phyloP scores from a whole-genome alignment of 2,113 vertebrate species.

The Alosa alosa region DNA sequence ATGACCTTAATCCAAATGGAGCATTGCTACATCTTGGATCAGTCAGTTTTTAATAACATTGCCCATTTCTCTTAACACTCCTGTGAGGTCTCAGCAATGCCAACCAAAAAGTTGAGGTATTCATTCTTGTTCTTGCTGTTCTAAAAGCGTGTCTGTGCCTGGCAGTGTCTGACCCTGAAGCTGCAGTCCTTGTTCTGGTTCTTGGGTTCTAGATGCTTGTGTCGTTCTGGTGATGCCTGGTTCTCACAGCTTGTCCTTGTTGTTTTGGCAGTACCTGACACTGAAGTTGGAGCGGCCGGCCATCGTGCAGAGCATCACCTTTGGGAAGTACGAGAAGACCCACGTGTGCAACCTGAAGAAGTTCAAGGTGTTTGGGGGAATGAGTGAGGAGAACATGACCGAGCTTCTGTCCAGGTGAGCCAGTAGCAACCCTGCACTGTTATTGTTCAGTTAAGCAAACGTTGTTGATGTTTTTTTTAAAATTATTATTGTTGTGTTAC shows the following conservation, averaged over 20 bases:
- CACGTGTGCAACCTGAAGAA: constrained; percentile 99
- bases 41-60: neutral
- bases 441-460: too few relatives aligned
- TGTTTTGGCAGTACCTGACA: constrained; percentile 84
- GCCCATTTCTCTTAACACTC: neutral
- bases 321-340: constrained; percentile 98
- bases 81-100: neutral
- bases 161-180: too few relatives aligned
- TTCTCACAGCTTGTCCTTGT: neutral
- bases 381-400: constrained; percentile 99
- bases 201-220: neutral
- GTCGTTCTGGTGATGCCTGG: neutral
- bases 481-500: too few relatives aligned
- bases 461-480: too few relatives aligned
- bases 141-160: neutral
- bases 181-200: too few relatives aligned
- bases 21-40: too few relatives aligned
- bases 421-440: neutral
- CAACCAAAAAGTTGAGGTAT: neutral
- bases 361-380: constrained; percentile 98
- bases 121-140: neutral
- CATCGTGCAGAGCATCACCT: constrained; percentile 96
- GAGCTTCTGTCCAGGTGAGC: constrained; percentile 93
- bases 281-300: constrained; percentile 96
- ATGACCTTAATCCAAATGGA: neutral